phyloP scores from a whole-genome alignment of 2,888 invertebrate species.

The Idaea straminata region DNA sequence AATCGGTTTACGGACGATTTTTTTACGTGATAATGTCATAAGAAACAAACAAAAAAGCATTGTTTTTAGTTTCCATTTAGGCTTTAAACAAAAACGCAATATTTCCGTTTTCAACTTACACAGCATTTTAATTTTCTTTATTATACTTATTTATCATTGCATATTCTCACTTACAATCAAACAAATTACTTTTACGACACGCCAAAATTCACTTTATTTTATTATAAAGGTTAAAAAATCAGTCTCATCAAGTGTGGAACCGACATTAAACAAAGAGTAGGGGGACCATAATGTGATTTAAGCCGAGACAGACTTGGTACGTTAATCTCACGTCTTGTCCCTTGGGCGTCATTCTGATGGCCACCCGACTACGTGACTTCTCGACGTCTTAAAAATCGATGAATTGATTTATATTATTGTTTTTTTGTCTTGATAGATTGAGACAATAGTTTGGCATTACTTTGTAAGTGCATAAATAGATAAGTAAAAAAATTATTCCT shows the following conservation, averaged over 20 bases:
- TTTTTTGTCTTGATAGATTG: slow-evolving; percentile 3
- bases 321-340: slow-evolving; percentile 67
- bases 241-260: slow-evolving; percentile 49
- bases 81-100: too few relatives aligned
- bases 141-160: too few relatives aligned
- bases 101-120: too few relatives aligned
- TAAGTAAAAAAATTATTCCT: too few relatives aligned
- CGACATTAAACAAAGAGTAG: slow-evolving; percentile 60
- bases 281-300: slow-evolving; percentile 71
- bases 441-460: too few relatives aligned
- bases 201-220: background rate
- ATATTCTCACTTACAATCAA: too few relatives aligned
- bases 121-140: too few relatives aligned
- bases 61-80: too few relatives aligned
- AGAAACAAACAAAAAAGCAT: too few relatives aligned
- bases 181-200: background rate
- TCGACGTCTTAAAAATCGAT: slow-evolving; percentile 41
- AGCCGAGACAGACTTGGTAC: slow-evolving; percentile 64
- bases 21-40: too few relatives aligned
- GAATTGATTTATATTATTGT: slow-evolving; percentile 44
- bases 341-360: slow-evolving; percentile 57
- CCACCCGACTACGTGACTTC: slow-evolving; percentile 62
- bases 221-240: slow-evolving; percentile 42
- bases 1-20: too few relatives aligned
- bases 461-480: too few relatives aligned